phyloP scores from a whole-genome alignment of 2,888 invertebrate genomes.

The Odontomyia ornata region DNA sequence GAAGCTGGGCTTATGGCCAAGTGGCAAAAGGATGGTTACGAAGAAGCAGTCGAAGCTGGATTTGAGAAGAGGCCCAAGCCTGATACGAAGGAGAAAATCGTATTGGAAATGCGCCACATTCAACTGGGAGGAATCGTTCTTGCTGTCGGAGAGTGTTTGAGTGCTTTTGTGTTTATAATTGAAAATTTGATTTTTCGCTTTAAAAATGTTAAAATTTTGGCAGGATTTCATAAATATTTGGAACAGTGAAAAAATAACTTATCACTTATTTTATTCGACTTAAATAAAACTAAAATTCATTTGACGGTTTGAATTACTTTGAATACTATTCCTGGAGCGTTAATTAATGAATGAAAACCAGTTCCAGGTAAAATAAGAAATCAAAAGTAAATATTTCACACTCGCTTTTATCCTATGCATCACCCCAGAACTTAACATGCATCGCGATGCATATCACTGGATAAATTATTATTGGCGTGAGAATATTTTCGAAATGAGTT shows the following conservation, averaged over 20 bases:
- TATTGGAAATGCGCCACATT: neutral
- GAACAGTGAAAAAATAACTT: too few relatives aligned
- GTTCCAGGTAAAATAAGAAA: too few relatives aligned
- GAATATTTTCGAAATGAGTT: conserved; percentile 36
- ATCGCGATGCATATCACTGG: neutral
- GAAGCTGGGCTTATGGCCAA: neutral
- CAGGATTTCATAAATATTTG: too few relatives aligned
- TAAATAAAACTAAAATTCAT: too few relatives aligned
- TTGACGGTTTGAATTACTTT: too few relatives aligned
- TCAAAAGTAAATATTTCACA: too few relatives aligned
- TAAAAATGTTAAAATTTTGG: too few relatives aligned
- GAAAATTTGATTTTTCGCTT: too few relatives aligned
- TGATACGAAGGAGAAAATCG: neutral
- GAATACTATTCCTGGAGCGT: too few relatives aligned
- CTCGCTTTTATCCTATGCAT: neutral
- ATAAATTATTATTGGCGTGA: conserved; percentile 33
- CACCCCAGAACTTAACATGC: neutral
- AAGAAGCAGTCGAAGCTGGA: neutral
- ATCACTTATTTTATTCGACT: too few relatives aligned
- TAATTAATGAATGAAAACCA: too few relatives aligned
- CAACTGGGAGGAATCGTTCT: neutral
- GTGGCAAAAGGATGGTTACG: conserved; percentile 18
- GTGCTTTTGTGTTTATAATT: neutral
- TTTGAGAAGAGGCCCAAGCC: neutral
- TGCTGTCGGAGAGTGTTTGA: neutral